Evolutionary conservation across 2,888 invertebrate genomes (phyloP), one percentile per base, ranked within the genome.

Genomic region (Himalopsyche kuldschensis): DNA sequence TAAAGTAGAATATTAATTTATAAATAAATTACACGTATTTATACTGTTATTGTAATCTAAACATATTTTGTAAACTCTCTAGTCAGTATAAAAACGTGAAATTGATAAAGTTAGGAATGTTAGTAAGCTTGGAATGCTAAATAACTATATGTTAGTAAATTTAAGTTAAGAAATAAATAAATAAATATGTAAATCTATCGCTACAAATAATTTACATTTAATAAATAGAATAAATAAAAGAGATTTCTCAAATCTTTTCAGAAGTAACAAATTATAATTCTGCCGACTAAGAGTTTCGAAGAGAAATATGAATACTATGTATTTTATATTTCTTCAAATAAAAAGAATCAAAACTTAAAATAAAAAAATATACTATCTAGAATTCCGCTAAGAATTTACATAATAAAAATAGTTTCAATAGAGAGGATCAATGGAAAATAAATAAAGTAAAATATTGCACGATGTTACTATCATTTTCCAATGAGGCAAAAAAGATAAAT

Each of bases 111-210:
- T 84, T 76, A 86, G 86, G 86, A 87, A 86, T 87, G 86, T 86
- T 86, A 87, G 86, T 86, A 86, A 85, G 86, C 85, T 63, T 85
- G 86, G 86, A 86, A 86, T 85, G 86, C 85, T 85, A 86, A 85
- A 82, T 82, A 82, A 47, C 85, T 84, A 84, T 75, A 83, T 82
- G 84, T 84, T 85, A 85, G 82, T 84, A 30, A 69, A 63, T 81
- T 76, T 77, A 27, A 83, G 75, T 83, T 69, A 79, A 48, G 46
- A 32, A 76, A 31, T 41, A 27, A 81, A 75, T 55, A 55, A 47
- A 83, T 55, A 55, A 77, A 82, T 48, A 41, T 41, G 41, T 41
- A 77, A 78, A 32, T 82, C 41, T 55, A 77, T 24, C 11, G 30
- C 69, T 69, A 78, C 30, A 81, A 81, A 77, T 77, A 77, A 48